Evolutionary conservation across 2,888 invertebrate species (phyloP).

Genomic region (Camponotus fellah): DNA sequence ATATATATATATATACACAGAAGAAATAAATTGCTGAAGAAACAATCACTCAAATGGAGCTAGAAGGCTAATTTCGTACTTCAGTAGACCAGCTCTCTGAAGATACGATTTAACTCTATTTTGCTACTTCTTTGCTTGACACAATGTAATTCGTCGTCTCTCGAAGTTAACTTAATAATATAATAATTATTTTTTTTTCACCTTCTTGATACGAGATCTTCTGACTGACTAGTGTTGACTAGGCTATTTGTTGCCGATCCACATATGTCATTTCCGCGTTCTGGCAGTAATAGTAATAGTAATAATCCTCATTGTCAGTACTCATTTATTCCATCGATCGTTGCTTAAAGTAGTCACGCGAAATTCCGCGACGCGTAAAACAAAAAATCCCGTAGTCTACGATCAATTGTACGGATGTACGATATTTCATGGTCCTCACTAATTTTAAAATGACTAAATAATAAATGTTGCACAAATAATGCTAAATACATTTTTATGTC

Average conservation of each 20-base stretch:
- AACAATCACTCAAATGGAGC: not conserved
- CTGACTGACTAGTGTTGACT: constrained; percentile 68
- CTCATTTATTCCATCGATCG: constrained; percentile 54
- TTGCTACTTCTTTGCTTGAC: not conserved
- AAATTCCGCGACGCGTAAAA: not conserved
- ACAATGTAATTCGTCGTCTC: constrained; percentile 19
- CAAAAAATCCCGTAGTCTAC: not conserved
- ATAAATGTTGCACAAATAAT: not conserved
- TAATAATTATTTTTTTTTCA: constrained; percentile 20
- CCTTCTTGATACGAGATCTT: constrained; percentile 34
- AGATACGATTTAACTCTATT: constrained; percentile 47
- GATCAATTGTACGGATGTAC: not conserved
- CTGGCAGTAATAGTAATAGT: constrained; percentile 77
- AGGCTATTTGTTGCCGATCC: constrained; percentile 70
- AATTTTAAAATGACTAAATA: not conserved
- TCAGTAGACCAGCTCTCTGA: constrained; percentile 70
- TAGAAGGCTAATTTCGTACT: constrained; percentile 39
- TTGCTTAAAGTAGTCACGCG: constrained; percentile 26
- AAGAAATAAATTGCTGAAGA: constrained; percentile 12
- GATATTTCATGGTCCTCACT: constrained; percentile 6
- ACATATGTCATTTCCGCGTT: constrained; percentile 68
- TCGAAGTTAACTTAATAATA: constrained; percentile 51
- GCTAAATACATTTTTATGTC: not conserved
- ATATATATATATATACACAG: not conserved
- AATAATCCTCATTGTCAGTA: constrained; percentile 45